Base-by-base conservation (phyloP, 2,113 vertebrate species). In the Chroicocephalus ridibundus region DNA sequence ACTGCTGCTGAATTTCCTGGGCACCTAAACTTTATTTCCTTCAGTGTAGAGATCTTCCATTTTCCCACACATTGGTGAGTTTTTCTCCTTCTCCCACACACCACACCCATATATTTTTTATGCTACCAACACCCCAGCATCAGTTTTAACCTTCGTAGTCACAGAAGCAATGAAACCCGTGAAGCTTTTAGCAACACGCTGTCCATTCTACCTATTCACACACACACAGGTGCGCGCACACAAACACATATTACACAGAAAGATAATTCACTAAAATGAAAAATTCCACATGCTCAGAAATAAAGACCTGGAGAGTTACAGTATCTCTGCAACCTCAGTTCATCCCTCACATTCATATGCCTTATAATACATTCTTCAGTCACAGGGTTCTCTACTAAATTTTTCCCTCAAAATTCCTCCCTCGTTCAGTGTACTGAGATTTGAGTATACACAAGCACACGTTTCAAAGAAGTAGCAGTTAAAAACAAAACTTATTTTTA, bases 161-260 rank as follows among this genome's bases (percentile, higher is more conserved):
- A n/a, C 29, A 68, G 62, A 94, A 90, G 69, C 9, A 17, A 17
- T 40, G 46, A 36, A 47, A 74, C 11, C 21, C 0, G 0, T 49
- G 25, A 75, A 58, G n/a, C 38, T 22, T 65, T 64, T 83, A 13
- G 49, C 54, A 51, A 26, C 11, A 10, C 22, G 26, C 17, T 61
- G 26, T 58, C 40, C 32, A 8, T 78, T 66, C 40, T 82, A 31
- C 31, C 31, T 36, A 8, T 18, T 31, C 2, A 0, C 22, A 8
- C 16, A 2, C 16, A 47, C 26, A 22, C 0, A 0, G 38, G 25
- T 0, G 0, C 38, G 25, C 36, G 2, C 21, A 31, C 32, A 57
- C 51, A 24, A 14, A 6, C 14, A 19, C 21, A 11, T 6, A 42
- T 34, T 65, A 29, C 19, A 34, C 19, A 76, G 29, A 66, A 55